Conservation (phyloP, 2,797 vertebrate genomes). For the Dendrocincla fuliginosa region DNA sequence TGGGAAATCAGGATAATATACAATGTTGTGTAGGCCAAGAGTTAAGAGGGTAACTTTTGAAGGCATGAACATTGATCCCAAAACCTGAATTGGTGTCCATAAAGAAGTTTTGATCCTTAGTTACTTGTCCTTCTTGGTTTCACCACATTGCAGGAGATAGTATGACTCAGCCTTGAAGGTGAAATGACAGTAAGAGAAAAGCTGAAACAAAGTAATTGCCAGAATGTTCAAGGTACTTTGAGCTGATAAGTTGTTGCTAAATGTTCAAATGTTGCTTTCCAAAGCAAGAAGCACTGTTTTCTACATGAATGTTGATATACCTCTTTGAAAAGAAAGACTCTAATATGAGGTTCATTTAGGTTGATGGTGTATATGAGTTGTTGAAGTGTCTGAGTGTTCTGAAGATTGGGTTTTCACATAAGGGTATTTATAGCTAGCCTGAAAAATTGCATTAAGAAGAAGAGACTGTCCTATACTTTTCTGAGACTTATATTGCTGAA, state of each 20-base stretch:
- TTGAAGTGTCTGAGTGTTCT: background rate
- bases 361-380: background rate
- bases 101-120: background rate
- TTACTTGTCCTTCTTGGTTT: background rate
- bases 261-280: background rate
- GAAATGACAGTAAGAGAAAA: background rate
- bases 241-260: background rate
- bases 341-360: background rate
- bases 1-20: background rate
- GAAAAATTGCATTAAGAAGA: background rate
- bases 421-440: background rate
- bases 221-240: background rate
- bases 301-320: background rate
- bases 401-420: rapidly evolving
- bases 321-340: background rate
- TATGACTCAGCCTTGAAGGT: background rate
- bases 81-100: background rate
- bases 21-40: background rate
- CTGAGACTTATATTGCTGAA: background rate
- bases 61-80: background rate
- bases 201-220: background rate
- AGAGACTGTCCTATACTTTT: background rate
- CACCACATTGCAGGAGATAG: background rate
- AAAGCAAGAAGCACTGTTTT: background rate
- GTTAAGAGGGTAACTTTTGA: background rate